A percentile compares a stretch with the other conserved stretches of the same genome.
Conservation (phyloP, 2,888 invertebrate genomes). For the Amiota communis region DNA sequence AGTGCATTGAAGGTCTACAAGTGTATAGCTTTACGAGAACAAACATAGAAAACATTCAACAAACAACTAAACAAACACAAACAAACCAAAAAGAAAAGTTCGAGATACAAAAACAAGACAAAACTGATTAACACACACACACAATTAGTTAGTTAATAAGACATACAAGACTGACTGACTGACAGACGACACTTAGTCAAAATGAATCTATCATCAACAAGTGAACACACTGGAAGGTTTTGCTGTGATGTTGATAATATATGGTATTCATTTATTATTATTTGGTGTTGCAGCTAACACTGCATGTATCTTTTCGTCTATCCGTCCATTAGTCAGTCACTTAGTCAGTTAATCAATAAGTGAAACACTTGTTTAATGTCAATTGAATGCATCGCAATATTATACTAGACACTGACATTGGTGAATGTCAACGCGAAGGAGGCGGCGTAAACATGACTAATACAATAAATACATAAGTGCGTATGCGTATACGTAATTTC, state of each 20-base stretch:
- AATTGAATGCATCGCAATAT: background rate
- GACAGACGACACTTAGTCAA: background rate
- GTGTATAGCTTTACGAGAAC: slow-evolving; percentile 6
- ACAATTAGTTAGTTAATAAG: background rate
- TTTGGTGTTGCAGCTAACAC: no score
- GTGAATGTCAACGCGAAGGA: slow-evolving; percentile 55
- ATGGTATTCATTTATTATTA: no score
- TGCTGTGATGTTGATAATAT: no score
- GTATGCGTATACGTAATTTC: slow-evolving; percentile 1
- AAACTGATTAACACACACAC: background rate
- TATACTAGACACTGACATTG: slow-evolving; percentile 58
- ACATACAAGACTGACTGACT: slow-evolving; percentile 4
- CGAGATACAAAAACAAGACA: background rate
- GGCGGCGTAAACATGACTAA: slow-evolving; percentile 21
- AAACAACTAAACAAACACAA: background rate
- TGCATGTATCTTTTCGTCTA: no score
- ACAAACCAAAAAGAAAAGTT: background rate
- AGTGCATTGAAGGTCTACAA: slow-evolving; percentile 50
- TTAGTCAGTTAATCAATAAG: no score
- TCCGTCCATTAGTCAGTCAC: no score
- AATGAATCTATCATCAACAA: no score
- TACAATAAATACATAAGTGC: no score
- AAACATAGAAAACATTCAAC: background rate
- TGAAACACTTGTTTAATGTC: no score
- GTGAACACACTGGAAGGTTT: no score